Evolutionary conservation across 2,113 vertebrate genomes (phyloP).

Genomic region (Chionomys nivalis): DNA sequence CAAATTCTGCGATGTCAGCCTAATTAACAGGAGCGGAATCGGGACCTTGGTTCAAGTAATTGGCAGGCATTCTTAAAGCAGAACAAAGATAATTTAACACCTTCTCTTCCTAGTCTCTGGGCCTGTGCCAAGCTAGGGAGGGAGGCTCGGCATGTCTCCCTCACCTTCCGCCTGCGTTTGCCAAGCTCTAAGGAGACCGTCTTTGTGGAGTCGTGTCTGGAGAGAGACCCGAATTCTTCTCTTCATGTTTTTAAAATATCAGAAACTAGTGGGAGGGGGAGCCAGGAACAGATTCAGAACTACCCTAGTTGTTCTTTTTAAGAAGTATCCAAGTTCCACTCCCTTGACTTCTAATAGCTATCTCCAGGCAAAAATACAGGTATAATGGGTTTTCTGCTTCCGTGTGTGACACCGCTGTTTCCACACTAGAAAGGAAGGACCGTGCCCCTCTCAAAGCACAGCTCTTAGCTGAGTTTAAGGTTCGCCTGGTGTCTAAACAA

Average conservation of each 20-base stretch:
- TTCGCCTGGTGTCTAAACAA: neutral
- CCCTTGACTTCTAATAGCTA: neutral
- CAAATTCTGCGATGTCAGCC: slow-evolving; percentile 31
- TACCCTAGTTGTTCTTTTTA: neutral
- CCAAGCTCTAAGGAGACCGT: neutral
- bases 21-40: neutral
- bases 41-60: neutral
- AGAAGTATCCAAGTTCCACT: neutral
- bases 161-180: neutral
- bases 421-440: neutral
- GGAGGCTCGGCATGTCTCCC: rapidly evolving
- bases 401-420: rapidly evolving
- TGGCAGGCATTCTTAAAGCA: slow-evolving; percentile 19
- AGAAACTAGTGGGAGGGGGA: neutral
- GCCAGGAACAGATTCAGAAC: neutral
- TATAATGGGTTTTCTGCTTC: neutral
- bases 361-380: neutral
- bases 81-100: slow-evolving; percentile 26
- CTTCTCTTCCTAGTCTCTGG: neutral
- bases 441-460: neutral
- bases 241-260: slow-evolving; percentile 43
- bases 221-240: slow-evolving; percentile 10
- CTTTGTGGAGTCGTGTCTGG: neutral
- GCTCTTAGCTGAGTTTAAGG: neutral
- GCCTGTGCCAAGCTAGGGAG: neutral